A percentile compares a stretch with the other conserved stretches of the same genome.
phyloP scores from a whole-genome alignment of 2,888 invertebrate genomes.

The Notodonta dromedarius region DNA sequence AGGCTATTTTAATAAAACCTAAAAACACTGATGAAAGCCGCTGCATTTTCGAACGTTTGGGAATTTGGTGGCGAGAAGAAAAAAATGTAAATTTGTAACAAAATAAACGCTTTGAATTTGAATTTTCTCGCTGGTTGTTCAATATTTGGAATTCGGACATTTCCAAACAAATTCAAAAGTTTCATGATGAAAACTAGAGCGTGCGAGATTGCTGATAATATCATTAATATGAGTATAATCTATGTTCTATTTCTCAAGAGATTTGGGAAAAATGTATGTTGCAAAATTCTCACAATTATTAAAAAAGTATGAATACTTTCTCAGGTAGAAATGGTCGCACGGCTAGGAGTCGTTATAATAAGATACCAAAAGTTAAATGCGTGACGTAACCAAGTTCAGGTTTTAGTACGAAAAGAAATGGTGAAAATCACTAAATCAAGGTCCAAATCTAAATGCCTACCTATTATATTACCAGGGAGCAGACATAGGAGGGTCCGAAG shows the following conservation, averaged over 20 bases:
- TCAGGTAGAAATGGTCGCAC: conserved; percentile 18
- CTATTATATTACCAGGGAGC: background rate
- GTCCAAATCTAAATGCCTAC: background rate
- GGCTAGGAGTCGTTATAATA: conserved; percentile 9
- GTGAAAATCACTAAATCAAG: background rate
- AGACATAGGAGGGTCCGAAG: conserved; percentile 35
- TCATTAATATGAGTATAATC: background rate
- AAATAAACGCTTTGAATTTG: too few relatives aligned
- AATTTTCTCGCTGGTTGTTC: too few relatives aligned
- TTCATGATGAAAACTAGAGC: background rate
- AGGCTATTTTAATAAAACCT: too few relatives aligned
- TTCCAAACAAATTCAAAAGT: background rate
- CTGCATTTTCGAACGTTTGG: too few relatives aligned
- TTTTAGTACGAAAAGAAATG: conserved; percentile 18
- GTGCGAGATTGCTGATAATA: background rate
- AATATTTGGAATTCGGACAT: background rate
- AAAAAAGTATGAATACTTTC: conserved; percentile 20
- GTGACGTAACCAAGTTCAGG: conserved; percentile 11
- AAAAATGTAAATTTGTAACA: too few relatives aligned
- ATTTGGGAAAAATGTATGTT: conserved; percentile 25
- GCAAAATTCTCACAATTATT: conserved; percentile 27
- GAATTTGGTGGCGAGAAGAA: too few relatives aligned
- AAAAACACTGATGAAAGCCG: too few relatives aligned
- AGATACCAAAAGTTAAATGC: conserved; percentile 19
- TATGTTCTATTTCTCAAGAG: conserved; percentile 20